Evolutionary conservation across 2,797 vertebrate species (phyloP).

Genomic region (Pipistrellus pygmaeus): DNA sequence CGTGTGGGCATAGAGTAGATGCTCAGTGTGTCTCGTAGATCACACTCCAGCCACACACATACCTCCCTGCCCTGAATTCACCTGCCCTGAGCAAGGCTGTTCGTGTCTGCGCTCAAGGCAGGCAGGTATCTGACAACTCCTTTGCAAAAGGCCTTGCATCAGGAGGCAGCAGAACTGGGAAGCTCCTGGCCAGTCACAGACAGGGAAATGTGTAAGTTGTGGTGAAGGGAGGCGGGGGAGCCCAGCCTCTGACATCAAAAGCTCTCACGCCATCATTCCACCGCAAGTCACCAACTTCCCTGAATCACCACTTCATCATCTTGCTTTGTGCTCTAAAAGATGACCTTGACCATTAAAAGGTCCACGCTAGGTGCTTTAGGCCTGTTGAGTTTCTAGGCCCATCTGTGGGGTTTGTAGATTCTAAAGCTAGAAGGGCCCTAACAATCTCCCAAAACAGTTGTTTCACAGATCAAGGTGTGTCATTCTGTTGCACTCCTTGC

Average conservation of each 20-base stretch:
- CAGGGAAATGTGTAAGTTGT: background rate
- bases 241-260: background rate
- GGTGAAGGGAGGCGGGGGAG: background rate
- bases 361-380: background rate
- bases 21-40: background rate
- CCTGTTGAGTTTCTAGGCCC: background rate
- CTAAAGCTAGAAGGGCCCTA: background rate
- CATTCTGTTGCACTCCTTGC: background rate
- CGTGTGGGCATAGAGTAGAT: too few species aligned
- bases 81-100: background rate
- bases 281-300: background rate
- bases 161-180: background rate
- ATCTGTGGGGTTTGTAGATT: too few species aligned
- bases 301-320: background rate
- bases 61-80: background rate
- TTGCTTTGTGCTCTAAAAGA: background rate
- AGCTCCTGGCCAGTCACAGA: too few species aligned
- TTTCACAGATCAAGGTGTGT: background rate
- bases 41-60: background rate
- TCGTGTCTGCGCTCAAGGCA: background rate
- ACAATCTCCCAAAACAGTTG: fast-evolving
- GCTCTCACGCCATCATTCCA: background rate
- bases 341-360: fast-evolving
- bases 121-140: background rate
- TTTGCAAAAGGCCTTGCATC: background rate